A percentile compares a stretch with the other conserved stretches of the same genome.
Conservation (phyloP, 2,113 vertebrate genomes). For the Azemiops feae region DNA sequence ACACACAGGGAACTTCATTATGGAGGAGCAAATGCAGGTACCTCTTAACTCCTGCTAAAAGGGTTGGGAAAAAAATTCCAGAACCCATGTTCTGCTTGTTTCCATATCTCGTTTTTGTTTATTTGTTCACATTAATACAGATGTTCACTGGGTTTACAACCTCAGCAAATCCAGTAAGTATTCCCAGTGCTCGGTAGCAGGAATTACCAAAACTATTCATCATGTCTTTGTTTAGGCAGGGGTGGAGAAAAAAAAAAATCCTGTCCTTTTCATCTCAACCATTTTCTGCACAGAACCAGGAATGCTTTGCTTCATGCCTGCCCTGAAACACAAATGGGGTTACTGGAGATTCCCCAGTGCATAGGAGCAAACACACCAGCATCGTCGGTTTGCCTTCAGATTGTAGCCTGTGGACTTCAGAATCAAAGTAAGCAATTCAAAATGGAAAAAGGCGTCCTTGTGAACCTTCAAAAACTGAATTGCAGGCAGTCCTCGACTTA, state of each 20-base stretch:
- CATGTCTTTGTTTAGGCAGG: too few species aligned
- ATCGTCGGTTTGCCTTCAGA: neutral
- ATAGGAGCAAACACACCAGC: neutral
- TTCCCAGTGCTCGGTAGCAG: neutral
- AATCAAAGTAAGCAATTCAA: constrained; percentile 36
- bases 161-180: neutral
- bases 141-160: neutral
- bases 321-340: neutral
- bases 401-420: constrained; percentile 11
- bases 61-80: neutral
- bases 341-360: neutral
- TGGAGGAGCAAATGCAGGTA: neutral
- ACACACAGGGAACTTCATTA: neutral
- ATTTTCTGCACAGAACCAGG: neutral
- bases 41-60: neutral
- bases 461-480: neutral
- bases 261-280: neutral
- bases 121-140: neutral
- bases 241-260: neutral
- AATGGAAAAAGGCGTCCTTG: neutral
- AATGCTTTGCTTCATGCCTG: neutral
- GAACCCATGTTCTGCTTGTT: neutral
- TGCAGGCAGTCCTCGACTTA: neutral
- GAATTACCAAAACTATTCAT: neutral
- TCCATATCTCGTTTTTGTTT: neutral